These are phyloP conservation scores for Astyanax mexicanus DNA, from an alignment of 2,797 vertebrate species.

Conservation along the genomic window DNA sequence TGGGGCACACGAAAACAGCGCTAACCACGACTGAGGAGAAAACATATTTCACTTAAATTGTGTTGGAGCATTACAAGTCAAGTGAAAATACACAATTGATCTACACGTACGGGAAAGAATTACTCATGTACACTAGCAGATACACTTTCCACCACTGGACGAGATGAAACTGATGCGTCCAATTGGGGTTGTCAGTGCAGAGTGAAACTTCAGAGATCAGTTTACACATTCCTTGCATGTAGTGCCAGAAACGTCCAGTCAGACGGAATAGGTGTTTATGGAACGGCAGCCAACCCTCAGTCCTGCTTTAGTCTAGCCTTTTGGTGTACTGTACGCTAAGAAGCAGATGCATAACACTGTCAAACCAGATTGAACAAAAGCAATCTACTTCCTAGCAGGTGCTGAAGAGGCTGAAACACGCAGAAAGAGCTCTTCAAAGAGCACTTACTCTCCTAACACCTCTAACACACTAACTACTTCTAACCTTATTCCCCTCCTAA, in stretches of 20 bases:
- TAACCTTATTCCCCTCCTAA: too few relatives aligned
- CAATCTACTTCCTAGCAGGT: conserved; percentile 7
- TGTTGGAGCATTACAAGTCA: not conserved
- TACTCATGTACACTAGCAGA: conserved; percentile 2
- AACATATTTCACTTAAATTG: not conserved
- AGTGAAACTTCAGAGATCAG: conserved; percentile 15
- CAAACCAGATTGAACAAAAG: not conserved
- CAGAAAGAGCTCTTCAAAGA: too few relatives aligned
- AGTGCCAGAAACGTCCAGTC: conserved; percentile 2
- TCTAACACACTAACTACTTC: too few relatives aligned
- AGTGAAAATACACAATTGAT: not conserved
- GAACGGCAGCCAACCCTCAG: not conserved
- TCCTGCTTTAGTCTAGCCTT: not conserved
- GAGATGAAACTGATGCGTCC: conserved; percentile 31
- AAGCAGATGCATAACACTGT: not conserved
- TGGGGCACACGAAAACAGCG: not conserved
- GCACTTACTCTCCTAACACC: too few relatives aligned
- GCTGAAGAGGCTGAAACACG: not conserved
- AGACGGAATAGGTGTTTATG: conserved; percentile 7
- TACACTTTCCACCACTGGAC: conserved; percentile 4
- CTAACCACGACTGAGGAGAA: not conserved
- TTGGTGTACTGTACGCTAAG: not conserved
- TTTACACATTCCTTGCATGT: not conserved
- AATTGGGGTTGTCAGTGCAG: conserved; percentile 9
- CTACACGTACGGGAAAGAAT: conserved; percentile 13